Percentiles rank a stretch among this genome's conserved stretches.
These are phyloP conservation scores for Alentia gelatinosa DNA, from an alignment of 2,888 invertebrate genomes.

Conservation along the genomic window DNA sequence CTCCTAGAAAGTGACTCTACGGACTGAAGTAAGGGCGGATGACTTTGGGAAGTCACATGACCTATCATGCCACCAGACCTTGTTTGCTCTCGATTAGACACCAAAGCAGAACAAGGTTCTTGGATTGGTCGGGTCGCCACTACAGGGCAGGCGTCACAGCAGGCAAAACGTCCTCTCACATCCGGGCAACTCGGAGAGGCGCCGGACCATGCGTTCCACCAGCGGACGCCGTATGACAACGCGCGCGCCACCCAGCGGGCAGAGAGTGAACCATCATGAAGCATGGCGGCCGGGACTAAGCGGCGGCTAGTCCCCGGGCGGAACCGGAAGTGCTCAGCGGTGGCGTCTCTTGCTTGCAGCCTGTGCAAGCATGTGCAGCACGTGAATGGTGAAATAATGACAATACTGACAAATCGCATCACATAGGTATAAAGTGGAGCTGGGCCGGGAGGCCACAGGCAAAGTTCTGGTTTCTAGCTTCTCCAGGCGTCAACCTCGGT, in stretches of 20 bases:
- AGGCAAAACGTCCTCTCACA: too few relatives aligned
- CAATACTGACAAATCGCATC: constrained; percentile 52
- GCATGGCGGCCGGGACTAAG: not conserved
- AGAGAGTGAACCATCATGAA: not conserved
- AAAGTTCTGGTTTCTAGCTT: too few relatives aligned
- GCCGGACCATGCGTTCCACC: not conserved
- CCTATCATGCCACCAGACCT: not conserved
- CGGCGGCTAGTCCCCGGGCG: too few relatives aligned
- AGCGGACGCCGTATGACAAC: not conserved
- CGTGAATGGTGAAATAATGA: constrained; percentile 24
- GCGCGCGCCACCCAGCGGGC: not conserved
- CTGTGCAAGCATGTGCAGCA: not conserved
- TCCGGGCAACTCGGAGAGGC: not conserved
- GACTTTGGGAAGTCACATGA: not conserved
- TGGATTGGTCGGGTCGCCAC: not conserved
- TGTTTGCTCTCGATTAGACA: not conserved
- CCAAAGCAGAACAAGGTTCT: not conserved
- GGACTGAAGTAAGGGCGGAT: not conserved
- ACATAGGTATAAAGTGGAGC: constrained; percentile 19
- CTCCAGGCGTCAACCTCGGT: not conserved
- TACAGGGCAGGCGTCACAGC: not conserved
- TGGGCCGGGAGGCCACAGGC: not conserved
- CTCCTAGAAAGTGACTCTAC: not conserved
- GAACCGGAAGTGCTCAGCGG: too few relatives aligned
- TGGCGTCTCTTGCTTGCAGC: not conserved